These are phyloP conservation scores for Polydrusus pterygomalis DNA, from an alignment of 2,888 invertebrate species.

Conservation along the genomic window DNA sequence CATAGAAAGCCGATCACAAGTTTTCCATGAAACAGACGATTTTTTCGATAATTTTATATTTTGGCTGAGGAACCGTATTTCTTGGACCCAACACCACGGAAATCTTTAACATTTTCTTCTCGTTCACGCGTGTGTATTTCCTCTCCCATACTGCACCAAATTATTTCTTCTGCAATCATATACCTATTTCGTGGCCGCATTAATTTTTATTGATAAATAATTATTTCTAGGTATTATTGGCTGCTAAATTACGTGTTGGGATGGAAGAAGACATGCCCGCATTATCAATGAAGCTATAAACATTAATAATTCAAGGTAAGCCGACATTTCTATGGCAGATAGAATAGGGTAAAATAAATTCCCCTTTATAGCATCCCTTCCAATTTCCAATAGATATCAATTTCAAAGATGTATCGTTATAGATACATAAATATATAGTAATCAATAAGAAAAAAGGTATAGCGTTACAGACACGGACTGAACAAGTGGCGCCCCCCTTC, in stretches of 20 bases:
- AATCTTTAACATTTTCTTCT: no score
- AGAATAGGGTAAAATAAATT: not conserved
- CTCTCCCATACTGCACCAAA: no score
- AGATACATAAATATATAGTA: not conserved
- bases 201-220: not conserved
- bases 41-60: no score
- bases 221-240: not conserved
- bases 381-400: conserved; percentile 1
- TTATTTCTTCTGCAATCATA: no score
- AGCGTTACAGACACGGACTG: no score
- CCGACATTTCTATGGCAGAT: not conserved
- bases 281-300: not conserved
- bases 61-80: no score
- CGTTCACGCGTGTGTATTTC: no score
- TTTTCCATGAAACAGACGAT: no score
- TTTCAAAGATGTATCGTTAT: not conserved
- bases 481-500: no score
- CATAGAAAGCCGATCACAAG: no score
- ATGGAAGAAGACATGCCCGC: not conserved
- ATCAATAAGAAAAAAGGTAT: not conserved
- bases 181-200: no score
- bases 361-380: not conserved
- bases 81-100: no score
- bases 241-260: not conserved
- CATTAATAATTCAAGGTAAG: not conserved